Evolutionary conservation across 64 coral and sea anemone genomes (phyloP).

Genomic region (Orbicella faveolata): DNA sequence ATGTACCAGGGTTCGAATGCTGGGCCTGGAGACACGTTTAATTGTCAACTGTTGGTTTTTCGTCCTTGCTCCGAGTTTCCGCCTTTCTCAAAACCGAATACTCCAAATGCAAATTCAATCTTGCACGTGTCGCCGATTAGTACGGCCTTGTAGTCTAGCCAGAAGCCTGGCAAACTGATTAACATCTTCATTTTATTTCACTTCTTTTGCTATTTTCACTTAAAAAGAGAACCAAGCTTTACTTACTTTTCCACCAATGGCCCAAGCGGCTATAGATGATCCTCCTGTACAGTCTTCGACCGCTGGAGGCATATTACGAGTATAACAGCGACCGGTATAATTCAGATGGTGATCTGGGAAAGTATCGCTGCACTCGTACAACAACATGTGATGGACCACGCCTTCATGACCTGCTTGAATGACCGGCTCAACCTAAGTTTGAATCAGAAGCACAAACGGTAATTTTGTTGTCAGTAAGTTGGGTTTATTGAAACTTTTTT

Average conservation of each 20-base stretch:
- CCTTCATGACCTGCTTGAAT: constrained; percentile 57
- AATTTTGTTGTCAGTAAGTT: neutral
- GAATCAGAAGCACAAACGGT: neutral
- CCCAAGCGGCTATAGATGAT: constrained; percentile 38
- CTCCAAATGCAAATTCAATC: too few species aligned
- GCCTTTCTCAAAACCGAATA: too few species aligned
- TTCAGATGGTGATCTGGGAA: constrained; percentile 23
- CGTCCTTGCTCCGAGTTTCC: too few species aligned
- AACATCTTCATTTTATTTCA: neutral
- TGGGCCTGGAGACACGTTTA: too few species aligned
- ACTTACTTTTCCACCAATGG: constrained; percentile 50
- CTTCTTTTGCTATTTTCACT: neutral
- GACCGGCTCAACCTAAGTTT: constrained; percentile 29
- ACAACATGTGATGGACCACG: constrained; percentile 58
- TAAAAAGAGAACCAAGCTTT: neutral
- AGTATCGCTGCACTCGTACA: constrained; percentile 40
- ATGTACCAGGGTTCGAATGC: too few species aligned
- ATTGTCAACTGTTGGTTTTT: too few species aligned
- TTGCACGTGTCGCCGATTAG: too few species aligned
- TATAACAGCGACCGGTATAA: constrained; percentile 15
- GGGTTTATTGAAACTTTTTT: too few species aligned
- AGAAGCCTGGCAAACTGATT: neutral
- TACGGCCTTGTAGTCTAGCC: too few species aligned
- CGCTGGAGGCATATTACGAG: constrained; percentile 39
- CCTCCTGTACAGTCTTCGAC: neutral